Evolutionary conservation across 2,113 vertebrate genomes (phyloP).

Genomic region (Albula glossodonta): DNA sequence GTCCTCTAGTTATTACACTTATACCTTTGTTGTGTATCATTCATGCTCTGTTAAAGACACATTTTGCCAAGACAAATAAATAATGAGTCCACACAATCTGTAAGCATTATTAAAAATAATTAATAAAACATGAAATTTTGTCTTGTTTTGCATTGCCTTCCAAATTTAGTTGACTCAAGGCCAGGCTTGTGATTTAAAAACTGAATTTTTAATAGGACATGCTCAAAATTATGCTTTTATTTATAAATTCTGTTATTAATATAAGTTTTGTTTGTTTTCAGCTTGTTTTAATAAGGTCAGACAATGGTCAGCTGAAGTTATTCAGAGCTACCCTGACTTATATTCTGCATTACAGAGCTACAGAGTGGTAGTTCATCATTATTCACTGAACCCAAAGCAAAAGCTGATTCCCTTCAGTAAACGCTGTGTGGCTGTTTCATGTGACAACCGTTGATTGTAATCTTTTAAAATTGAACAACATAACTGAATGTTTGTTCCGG

Average conservation of each 20-base stretch:
- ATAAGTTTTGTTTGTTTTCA: background rate
- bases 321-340: background rate
- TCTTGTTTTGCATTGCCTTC: background rate
- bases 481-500: background rate
- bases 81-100: background rate
- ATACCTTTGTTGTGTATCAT: background rate
- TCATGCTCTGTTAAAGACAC: background rate
- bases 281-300: background rate
- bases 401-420: background rate
- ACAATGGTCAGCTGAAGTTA: constrained; percentile 1
- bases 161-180: background rate
- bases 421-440: background rate
- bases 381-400: background rate
- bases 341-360: background rate
- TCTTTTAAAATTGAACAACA: background rate
- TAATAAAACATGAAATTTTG: background rate
- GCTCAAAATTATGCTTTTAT: background rate
- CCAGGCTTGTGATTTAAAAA: background rate
- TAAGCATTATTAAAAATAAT: background rate
- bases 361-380: background rate
- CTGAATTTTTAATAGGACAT: background rate
- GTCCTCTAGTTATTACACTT: background rate
- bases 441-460: constrained; percentile 1
- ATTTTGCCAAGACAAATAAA: background rate
- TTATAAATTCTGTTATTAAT: background rate